Conservation (phyloP, 92 coral and sea anemone species). For the Blastomussa wellsi region DNA sequence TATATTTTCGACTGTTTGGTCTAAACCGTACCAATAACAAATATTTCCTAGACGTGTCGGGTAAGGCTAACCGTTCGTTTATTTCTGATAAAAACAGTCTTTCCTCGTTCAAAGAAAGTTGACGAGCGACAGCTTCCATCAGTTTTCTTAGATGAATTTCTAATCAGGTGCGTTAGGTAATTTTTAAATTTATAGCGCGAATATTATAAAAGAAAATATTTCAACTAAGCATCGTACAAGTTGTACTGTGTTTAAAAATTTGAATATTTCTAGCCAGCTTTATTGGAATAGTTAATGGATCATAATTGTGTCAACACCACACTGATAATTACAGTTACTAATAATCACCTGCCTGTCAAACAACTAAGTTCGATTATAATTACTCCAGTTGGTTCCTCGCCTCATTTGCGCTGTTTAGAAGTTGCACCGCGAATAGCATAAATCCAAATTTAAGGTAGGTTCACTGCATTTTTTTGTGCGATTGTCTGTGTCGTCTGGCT, state of each 20-base stretch:
- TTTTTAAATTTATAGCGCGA: not conserved
- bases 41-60: not conserved
- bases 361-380: not conserved
- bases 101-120: not conserved
- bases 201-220: not conserved
- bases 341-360: conserved; percentile 1
- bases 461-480: not conserved
- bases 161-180: not conserved
- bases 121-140: not conserved
- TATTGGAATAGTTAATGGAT: not conserved
- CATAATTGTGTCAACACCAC: conserved; percentile 12
- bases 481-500: not conserved
- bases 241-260: not conserved
- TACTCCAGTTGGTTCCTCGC: not conserved
- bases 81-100: not conserved
- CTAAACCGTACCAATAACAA: not conserved
- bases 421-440: not conserved
- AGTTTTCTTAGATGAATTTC: not conserved
- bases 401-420: not conserved
- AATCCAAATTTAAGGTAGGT: not conserved
- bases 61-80: not conserved
- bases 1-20: not conserved
- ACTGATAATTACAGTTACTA: not conserved
- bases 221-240: not conserved
- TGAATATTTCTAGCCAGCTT: conserved; percentile 1